Evolutionary conservation across 2,113 vertebrate genomes (phyloP), one percentile per base, ranked within the genome.

Genomic region (Ophiodon elongatus): DNA sequence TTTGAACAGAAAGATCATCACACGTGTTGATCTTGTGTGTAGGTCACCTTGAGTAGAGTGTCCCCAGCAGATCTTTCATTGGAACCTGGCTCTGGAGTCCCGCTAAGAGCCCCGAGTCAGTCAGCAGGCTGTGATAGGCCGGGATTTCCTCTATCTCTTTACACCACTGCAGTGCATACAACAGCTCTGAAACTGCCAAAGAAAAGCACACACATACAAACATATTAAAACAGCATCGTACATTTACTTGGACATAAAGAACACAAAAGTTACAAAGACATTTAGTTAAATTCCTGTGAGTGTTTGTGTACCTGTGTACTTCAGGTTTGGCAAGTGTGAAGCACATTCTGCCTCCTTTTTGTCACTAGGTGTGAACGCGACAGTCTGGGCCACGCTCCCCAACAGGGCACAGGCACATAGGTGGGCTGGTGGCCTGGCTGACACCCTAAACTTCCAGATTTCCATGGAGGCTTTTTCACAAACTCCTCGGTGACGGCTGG

Each of bases 111-210:
- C 91, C 90, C 94, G 96, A 95, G 63, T 96, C 95, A 73, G 94
- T 93, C 57, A 97, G 94, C 90, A 97, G 94, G 37, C 76, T 92
- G 90, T 93, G 86, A 89, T 96, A 97, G 10, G 96, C 95, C 10
- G 96, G 94, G 19, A 93, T 93, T 68, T 91, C 94, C 60, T 96
- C 95, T 29, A 98, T 84, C 91, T 99, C 98, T 87, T 96, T 95
- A 94, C 97, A 98, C 98, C 98, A 99, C 91, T 98, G 97, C 80
- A 98, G 90, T 0, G 97, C 95, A 76, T 97, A 99, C 11, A 98
- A 91, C 52, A 98, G 88, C 69, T 99, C 98, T 92, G 96, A 94
- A 93, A 95, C 97, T 99, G 93, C 83, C 14, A 52, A 88, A 86
- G 0, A 5, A 68, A 62, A 66, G n/a, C 17, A 63, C 1, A 9